These are phyloP conservation scores for Drosophila nigrodunni DNA, from an alignment of 1,140 invertebrate genomes.

Conservation along the genomic window DNA sequence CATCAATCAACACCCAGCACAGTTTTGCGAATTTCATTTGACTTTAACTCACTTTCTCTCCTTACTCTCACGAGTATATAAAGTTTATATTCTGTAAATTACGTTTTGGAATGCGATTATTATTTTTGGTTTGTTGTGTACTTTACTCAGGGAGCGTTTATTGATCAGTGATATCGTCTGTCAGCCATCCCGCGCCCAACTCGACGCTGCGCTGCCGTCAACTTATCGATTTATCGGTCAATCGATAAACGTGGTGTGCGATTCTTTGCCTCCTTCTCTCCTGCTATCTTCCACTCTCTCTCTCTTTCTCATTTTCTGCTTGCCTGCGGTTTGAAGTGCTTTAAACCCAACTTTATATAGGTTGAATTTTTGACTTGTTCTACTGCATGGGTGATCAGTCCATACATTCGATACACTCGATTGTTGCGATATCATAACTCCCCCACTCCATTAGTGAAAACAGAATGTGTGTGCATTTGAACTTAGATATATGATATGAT, in stretches of 20 bases:
- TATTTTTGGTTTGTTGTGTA: constrained; percentile 18
- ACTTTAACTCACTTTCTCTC: not conserved
- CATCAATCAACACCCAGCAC: constrained; percentile 37
- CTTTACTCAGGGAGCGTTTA: constrained; percentile 15
- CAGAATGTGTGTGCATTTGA: constrained; percentile 54
- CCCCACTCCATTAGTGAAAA: constrained; percentile 28
- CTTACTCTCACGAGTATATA: constrained; percentile 17
- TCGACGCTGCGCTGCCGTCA: constrained; percentile 54
- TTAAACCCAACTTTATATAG: constrained; percentile 23
- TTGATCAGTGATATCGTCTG: constrained; percentile 38
- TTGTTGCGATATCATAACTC: constrained; percentile 13
- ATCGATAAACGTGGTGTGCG: constrained; percentile 22
- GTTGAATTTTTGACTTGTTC: constrained; percentile 43
- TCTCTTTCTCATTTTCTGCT: constrained; percentile 13
- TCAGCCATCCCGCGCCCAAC: constrained; percentile 83
- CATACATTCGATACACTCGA: constrained; percentile 19
- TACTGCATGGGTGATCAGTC: constrained; percentile 50
- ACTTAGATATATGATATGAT: constrained; percentile 16
- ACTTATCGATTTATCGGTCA: constrained; percentile 12
- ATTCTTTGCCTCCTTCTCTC: not conserved
- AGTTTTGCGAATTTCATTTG: constrained; percentile 22
- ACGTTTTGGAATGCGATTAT: constrained; percentile 54
- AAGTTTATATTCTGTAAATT: constrained; percentile 22
- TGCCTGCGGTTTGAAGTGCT: constrained; percentile 17
- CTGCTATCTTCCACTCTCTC: constrained; percentile 1